A percentile compares a stretch with the other conserved stretches of the same genome.
Conservation (phyloP, 1,140 invertebrate genomes). For the Coelopa frigida region DNA sequence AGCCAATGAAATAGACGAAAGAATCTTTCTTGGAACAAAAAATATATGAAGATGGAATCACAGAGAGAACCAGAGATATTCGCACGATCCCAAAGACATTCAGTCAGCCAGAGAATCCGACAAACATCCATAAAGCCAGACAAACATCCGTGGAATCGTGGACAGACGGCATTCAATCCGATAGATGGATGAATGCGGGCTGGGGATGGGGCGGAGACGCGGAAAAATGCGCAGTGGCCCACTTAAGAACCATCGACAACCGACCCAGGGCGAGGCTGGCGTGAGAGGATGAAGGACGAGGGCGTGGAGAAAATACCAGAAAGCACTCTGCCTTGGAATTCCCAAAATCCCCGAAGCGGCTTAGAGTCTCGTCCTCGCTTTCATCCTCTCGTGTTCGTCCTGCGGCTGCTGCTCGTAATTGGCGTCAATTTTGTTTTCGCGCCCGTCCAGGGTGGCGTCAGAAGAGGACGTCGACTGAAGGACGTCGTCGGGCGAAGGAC, state of each 20-base stretch:
- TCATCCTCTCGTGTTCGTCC: neutral
- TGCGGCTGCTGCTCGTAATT: constrained; percentile 40
- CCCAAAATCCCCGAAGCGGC: constrained; percentile 45
- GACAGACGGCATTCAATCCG: too few species aligned
- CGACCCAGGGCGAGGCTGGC: too few species aligned
- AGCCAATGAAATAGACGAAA: too few species aligned
- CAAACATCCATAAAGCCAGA: too few species aligned
- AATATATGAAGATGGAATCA: too few species aligned
- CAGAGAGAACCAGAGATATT: neutral
- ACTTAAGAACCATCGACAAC: constrained; percentile 1
- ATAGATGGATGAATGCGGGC: too few species aligned
- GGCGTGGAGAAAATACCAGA: constrained; percentile 5
- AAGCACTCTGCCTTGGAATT: constrained; percentile 20
- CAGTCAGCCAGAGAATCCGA: neutral
- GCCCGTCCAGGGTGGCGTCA: constrained; percentile 19
- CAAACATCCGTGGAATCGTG: too few species aligned
- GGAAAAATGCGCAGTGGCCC: constrained; percentile 5
- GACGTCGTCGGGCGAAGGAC: neutral
- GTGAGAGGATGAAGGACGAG: too few species aligned
- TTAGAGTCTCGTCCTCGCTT: constrained; percentile 18
- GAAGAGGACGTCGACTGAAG: constrained; percentile 6
- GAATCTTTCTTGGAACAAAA: too few species aligned
- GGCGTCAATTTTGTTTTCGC: constrained; percentile 45
- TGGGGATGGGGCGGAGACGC: too few species aligned
- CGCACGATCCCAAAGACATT: neutral